Evolutionary conservation across 1,140 invertebrate genomes (phyloP).

Genomic region (Rhynchophorus ferrugineus): DNA sequence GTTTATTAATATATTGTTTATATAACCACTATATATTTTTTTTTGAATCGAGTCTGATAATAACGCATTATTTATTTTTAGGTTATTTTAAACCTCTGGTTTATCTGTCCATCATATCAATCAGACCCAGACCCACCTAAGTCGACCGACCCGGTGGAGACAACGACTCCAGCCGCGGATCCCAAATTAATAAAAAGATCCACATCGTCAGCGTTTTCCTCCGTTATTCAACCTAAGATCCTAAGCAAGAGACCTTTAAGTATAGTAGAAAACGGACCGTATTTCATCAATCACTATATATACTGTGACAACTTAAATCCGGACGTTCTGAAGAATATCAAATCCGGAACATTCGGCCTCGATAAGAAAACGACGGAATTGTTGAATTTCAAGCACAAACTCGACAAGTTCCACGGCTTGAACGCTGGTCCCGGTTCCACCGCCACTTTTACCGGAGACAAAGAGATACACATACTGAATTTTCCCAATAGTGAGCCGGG

Average conservation of each 20-base stretch:
- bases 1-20: too few relatives aligned
- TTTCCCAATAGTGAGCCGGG: conserved; percentile 10
- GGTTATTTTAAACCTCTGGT: not conserved
- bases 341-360: not conserved
- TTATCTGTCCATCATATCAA: not conserved
- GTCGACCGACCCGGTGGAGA: not conserved
- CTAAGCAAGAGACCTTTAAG: conserved; percentile 2
- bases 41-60: too few relatives aligned
- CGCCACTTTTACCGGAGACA: conserved; percentile 6
- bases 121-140: not conserved
- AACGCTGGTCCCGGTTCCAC: not conserved
- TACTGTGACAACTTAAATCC: conserved; percentile 14
- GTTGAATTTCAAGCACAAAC: not conserved
- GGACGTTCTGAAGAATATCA: conserved; percentile 3
- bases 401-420: not conserved
- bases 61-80: not conserved
- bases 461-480: conserved; percentile 17
- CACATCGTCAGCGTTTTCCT: not conserved
- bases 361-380: conserved; percentile 6
- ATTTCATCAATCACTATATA: conserved; percentile 15
- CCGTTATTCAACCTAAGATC: not conserved
- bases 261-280: conserved; percentile 8
- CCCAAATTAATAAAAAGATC: conserved; percentile 6
- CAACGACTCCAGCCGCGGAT: not conserved
- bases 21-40: too few relatives aligned